Percentiles rank a stretch among this genome's conserved stretches.
Conservation (phyloP, 2,797 vertebrate genomes). For the Rhinatrema bivittatum region DNA sequence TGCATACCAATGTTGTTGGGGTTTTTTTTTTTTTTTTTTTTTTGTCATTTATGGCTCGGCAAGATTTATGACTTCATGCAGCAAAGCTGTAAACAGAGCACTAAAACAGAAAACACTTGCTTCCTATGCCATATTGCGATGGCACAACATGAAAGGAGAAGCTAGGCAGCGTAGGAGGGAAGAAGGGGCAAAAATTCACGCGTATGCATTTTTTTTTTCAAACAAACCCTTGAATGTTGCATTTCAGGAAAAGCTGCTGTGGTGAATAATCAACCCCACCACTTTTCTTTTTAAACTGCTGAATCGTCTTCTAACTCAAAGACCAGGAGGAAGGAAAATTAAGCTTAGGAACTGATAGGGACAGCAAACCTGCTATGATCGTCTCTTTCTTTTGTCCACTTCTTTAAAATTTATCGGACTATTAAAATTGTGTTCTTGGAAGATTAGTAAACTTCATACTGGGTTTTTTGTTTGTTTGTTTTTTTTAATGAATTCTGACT, state of each 20-base stretch:
- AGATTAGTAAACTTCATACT: too few relatives aligned
- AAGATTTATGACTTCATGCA: slow-evolving; percentile 82
- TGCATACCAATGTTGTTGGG: slow-evolving; percentile 83
- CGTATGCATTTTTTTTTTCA: slow-evolving; percentile 70
- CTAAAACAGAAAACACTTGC: slow-evolving; percentile 74
- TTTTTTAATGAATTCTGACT: too few relatives aligned
- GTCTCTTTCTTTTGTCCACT: too few relatives aligned
- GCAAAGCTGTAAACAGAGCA: slow-evolving; percentile 79
- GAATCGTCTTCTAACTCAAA: slow-evolving; percentile 34
- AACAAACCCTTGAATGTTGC: slow-evolving; percentile 49
- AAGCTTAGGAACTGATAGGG: too few relatives aligned
- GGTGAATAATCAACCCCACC: slow-evolving; percentile 90
- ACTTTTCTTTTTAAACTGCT: slow-evolving; percentile 79
- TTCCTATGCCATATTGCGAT: slow-evolving; percentile 63
- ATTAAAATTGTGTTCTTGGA: too few relatives aligned
- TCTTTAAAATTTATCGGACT: too few relatives aligned
- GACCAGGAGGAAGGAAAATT: too few relatives aligned
- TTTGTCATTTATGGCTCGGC: slow-evolving; percentile 77
- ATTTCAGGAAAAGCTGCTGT: slow-evolving; percentile 54
- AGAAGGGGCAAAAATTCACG: slow-evolving; percentile 70
- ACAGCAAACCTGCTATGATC: too few relatives aligned
- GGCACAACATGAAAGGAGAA: slow-evolving; percentile 64
- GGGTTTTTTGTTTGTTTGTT: too few relatives aligned
- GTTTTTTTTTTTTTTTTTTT: too few relatives aligned
- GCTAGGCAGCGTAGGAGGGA: slow-evolving; percentile 76